A percentile compares a stretch with the other conserved stretches of the same genome.
phyloP scores from a whole-genome alignment of 2,888 invertebrate species.

The Mechanitis mazaeus region DNA sequence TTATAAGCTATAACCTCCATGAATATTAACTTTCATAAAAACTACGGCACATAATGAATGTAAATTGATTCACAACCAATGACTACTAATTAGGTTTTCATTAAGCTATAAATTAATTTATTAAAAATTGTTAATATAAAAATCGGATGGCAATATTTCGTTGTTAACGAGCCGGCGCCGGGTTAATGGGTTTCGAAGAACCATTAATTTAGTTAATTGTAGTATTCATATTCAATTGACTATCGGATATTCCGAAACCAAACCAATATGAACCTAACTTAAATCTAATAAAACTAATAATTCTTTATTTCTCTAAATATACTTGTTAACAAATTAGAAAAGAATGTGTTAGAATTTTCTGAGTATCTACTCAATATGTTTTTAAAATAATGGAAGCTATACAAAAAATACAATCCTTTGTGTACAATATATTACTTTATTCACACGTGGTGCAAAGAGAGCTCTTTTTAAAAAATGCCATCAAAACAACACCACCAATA shows the following conservation, averaged over 20 bases:
- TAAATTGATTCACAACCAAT: conserved; percentile 44
- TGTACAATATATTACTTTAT: conserved; percentile 34
- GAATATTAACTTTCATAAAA: conserved; percentile 15
- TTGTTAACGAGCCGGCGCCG: conserved; percentile 32
- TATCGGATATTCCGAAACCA: neutral
- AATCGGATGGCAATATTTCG: conserved; percentile 43
- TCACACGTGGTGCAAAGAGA: conserved; percentile 32
- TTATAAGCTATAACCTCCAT: conserved; percentile 4
- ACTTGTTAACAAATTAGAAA: too few relatives aligned
- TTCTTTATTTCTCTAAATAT: too few relatives aligned
- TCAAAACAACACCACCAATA: conserved; percentile 53
- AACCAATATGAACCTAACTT: too few relatives aligned
- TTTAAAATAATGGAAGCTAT: neutral
- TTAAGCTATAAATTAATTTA: conserved; percentile 69
- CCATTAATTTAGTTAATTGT: conserved; percentile 55
- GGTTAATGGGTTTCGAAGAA: conserved; percentile 38
- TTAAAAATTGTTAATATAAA: conserved; percentile 52
- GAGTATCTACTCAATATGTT: too few relatives aligned
- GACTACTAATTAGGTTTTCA: conserved; percentile 64
- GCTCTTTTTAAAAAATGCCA: conserved; percentile 21
- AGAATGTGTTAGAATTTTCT: too few relatives aligned
- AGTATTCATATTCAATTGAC: conserved; percentile 52
- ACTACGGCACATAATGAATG: conserved; percentile 29
- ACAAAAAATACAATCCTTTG: neutral
- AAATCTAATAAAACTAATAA: too few relatives aligned